phyloP scores from a whole-genome alignment of 2,113 vertebrate genomes.

The Oceanodroma tethys region DNA sequence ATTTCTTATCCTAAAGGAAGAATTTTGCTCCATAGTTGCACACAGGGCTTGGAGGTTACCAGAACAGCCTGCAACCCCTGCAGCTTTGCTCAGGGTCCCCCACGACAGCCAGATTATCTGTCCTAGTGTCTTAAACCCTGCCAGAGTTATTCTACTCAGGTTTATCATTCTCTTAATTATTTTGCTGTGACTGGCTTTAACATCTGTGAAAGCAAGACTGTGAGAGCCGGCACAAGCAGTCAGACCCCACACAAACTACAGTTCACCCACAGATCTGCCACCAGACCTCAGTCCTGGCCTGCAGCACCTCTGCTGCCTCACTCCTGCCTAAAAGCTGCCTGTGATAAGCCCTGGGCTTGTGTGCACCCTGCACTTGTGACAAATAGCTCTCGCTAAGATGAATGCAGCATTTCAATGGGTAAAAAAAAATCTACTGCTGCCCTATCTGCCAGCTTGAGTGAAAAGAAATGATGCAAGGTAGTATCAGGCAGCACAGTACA shows the following conservation, averaged over 20 bases:
- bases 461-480: not conserved
- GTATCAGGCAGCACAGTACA: not conserved
- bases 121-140: not conserved
- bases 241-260: not conserved
- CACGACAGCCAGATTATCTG: not conserved
- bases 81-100: not conserved
- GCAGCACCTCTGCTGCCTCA: not conserved
- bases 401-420: not conserved
- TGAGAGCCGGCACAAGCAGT: not conserved
- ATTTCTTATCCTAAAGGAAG: not conserved
- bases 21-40: not conserved
- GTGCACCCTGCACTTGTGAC: not conserved
- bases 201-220: not conserved
- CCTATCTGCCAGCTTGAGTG: not conserved
- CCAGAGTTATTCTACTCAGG: not conserved
- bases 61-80: not conserved
- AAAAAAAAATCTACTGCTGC: not conserved
- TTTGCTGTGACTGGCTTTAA: not conserved
- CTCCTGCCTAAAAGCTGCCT: not conserved
- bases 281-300: not conserved
- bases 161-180: not conserved
- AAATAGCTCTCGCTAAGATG: not conserved
- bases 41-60: not conserved
- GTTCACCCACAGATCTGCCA: rapidly evolving
- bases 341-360: no score